Evolutionary conservation across 2,888 invertebrate genomes (phyloP).

Genomic region (Sepiola atlantica): DNA sequence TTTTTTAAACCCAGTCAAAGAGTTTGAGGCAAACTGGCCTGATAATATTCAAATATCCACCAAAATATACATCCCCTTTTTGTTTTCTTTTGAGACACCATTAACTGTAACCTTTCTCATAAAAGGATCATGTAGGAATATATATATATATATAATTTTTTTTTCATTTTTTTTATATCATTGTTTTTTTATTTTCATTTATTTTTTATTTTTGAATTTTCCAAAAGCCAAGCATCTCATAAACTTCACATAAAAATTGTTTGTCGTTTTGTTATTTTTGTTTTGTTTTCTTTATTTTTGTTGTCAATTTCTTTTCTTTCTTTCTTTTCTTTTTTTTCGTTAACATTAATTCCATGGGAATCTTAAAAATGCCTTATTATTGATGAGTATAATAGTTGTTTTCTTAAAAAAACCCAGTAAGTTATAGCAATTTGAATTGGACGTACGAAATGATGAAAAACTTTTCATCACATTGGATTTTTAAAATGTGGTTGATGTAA

Average conservation of each 20-base stretch:
- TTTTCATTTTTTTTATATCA: no score
- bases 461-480: no score
- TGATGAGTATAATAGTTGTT: no score
- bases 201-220: neutral
- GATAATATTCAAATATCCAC: neutral
- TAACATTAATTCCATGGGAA: no score
- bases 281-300: neutral
- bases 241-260: constrained; percentile 14
- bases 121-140: neutral
- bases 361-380: no score
- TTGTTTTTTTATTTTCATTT: neutral
- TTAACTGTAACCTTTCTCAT: neutral
- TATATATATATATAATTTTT: neutral
- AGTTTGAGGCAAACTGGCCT: no score
- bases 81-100: neutral
- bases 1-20: no score
- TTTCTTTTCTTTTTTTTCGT: neutral
- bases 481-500: no score
- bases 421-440: no score
- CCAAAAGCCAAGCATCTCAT: neutral
- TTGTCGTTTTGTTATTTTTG: neutral
- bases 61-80: neutral
- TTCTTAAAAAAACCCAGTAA: no score
- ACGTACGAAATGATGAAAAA: no score
- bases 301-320: neutral